phyloP scores from a whole-genome alignment of 2,888 invertebrate species.

The Nymphalis urticae region DNA sequence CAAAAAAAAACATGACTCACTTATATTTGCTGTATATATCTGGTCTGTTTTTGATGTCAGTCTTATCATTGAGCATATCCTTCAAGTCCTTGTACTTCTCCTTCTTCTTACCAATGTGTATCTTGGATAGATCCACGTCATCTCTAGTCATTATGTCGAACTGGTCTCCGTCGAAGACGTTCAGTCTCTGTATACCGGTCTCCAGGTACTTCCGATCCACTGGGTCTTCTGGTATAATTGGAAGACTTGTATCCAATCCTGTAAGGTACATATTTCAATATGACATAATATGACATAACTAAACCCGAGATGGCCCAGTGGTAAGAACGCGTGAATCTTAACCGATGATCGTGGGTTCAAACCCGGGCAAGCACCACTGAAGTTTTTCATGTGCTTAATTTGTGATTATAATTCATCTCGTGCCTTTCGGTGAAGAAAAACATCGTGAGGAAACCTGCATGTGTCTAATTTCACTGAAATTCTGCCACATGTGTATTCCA shows the following conservation, averaged over 20 bases:
- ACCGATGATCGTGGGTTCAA: too few relatives aligned
- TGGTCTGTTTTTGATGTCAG: slow-evolving; percentile 72
- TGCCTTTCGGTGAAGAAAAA: too few relatives aligned
- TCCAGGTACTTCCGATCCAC: slow-evolving; percentile 77
- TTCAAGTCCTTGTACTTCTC: slow-evolving; percentile 82
- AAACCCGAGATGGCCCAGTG: too few relatives aligned
- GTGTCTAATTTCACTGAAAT: too few relatives aligned
- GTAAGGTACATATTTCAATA: slow-evolving; percentile 12
- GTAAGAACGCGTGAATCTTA: too few relatives aligned
- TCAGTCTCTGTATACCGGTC: slow-evolving; percentile 82
- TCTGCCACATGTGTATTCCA: too few relatives aligned
- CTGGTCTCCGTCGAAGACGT: slow-evolving; percentile 89
- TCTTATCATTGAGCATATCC: slow-evolving; percentile 87
- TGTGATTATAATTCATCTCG: too few relatives aligned
- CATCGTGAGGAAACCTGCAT: too few relatives aligned
- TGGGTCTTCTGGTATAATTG: slow-evolving; percentile 84
- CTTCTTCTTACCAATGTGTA: slow-evolving; percentile 83
- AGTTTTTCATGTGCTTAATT: too few relatives aligned
- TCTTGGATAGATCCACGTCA: slow-evolving; percentile 71
- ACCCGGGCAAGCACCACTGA: too few relatives aligned
- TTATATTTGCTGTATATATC: slow-evolving; percentile 83
- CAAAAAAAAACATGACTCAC: slow-evolving; percentile 49
- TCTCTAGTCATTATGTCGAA: slow-evolving; percentile 88
- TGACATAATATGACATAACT: too few relatives aligned
- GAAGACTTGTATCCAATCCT: slow-evolving; percentile 78